phyloP scores from a whole-genome alignment of 2,113 vertebrate species.

The Mus spicilegus region DNA sequence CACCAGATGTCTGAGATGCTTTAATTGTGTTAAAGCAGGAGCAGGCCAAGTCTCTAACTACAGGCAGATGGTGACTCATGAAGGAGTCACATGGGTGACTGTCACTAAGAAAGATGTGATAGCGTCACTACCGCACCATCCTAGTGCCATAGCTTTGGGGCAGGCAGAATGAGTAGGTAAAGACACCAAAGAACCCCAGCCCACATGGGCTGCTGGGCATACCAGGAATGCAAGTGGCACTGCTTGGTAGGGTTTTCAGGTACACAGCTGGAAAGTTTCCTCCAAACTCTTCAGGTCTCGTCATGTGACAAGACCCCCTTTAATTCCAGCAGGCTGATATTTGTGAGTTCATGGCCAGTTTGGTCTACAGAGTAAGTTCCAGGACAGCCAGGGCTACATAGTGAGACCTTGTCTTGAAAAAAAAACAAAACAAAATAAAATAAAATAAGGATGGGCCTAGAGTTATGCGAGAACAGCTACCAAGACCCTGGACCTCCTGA shows the following conservation, averaged over 20 bases:
- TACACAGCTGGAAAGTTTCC: not conserved
- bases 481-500: not conserved
- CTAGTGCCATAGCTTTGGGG: not conserved
- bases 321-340: not conserved
- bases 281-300: not conserved
- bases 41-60: not conserved
- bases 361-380: not conserved
- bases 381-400: not conserved
- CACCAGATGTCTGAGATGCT: not conserved
- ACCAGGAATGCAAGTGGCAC: not conserved
- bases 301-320: not conserved
- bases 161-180: not conserved
- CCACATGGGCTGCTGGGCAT: not conserved
- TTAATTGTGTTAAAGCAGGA: no score
- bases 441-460: not conserved
- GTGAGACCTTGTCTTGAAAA: not conserved
- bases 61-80: not conserved
- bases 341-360: not conserved
- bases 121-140: no score
- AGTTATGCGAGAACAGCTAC: not conserved
- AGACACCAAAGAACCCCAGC: not conserved
- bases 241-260: not conserved
- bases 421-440: not conserved
- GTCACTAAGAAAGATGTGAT: not conserved
- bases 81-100: no score